A percentile compares a stretch with the other conserved stretches of the same genome.
Conservation (phyloP, 2,113 vertebrate species). For the Xiphias gladius region DNA sequence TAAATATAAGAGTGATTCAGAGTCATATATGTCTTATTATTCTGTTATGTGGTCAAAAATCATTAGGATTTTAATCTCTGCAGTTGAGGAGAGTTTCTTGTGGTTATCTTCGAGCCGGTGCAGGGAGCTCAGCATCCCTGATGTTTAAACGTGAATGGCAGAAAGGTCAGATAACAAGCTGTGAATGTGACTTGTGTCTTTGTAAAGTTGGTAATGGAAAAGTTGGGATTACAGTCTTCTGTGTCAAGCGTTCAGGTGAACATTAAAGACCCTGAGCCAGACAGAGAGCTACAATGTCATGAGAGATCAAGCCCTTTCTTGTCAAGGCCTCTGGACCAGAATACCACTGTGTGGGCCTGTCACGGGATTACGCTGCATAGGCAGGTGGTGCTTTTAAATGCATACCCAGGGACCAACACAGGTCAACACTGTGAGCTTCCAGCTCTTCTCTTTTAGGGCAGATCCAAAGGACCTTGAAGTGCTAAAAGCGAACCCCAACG, state of each 20-base stretch:
- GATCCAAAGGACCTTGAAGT: constrained; percentile 66
- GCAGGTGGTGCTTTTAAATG: constrained; percentile 62
- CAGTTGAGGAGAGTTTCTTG: not conserved
- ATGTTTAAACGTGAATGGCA: not conserved
- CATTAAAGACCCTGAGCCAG: constrained; percentile 16
- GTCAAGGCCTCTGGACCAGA: constrained; percentile 44
- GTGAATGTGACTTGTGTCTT: constrained; percentile 37
- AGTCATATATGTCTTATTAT: not conserved
- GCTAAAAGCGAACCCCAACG: constrained; percentile 54
- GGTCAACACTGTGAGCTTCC: constrained; percentile 55
- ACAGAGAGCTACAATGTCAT: constrained; percentile 51
- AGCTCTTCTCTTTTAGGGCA: constrained; percentile 44
- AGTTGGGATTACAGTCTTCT: constrained; percentile 29
- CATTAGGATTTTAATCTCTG: not conserved
- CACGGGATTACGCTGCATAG: constrained; percentile 43
- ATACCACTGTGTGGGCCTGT: constrained; percentile 39
- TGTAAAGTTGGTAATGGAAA: constrained; percentile 62
- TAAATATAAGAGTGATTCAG: not conserved
- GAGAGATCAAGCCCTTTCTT: constrained; percentile 46
- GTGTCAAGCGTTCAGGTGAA: constrained; percentile 34
- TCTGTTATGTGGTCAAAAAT: not conserved
- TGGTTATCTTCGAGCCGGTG: not conserved
- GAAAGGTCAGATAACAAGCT: constrained; percentile 48
- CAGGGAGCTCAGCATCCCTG: not conserved
- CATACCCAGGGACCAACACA: constrained; percentile 57